Base-by-base conservation (phyloP, 2,797 vertebrate genomes). In the Anniella stebbinsi region DNA sequence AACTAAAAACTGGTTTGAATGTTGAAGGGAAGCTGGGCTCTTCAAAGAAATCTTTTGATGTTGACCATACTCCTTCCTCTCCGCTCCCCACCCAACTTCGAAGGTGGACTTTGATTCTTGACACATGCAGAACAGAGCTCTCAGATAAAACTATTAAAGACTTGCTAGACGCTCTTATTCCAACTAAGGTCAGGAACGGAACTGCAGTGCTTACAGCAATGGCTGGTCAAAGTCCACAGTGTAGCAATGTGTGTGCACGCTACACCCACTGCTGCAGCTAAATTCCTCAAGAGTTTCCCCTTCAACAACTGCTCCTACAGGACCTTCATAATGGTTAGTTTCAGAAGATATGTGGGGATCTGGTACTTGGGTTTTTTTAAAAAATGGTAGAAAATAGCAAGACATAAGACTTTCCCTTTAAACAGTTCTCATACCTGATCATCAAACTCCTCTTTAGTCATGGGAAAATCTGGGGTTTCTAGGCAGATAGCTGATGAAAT, bases 31-130 rank as follows among this genome's bases (percentile, higher is more conserved):
- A 91, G 91, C 66, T 54, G 30, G 33, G 89, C 57, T 48, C 38
- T 48, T 57, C 70, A 81, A 76, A 23, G 3, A 77, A 63, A 76
- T 66, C 11, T 91, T 85, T 83, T 66, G n/a, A 70, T 88, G 48
- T 67, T 87, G 73, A 76, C 48, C 41, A 80, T 48, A n/a, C 33
- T 25, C 28, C 45, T 78, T 54, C n/a, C 57, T 36, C 21, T 60
- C 10, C 2, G 21, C 12, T 69, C 25, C 11, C 45, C 6, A 38
- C 9, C 11, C 48, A 75, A 87, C 10, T 84, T 66, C 36, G 2
- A 83, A 87, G 33, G 23, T 73, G 38, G 57, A 91, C 70, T 78
- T 60, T 89, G 80, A 84, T 23, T 80, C 72, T 67, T 89, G 41
- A 69, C 48, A 30, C 21, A 57, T 38, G 33, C 17, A 57, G 51